Base-by-base conservation (phyloP, 2,113 vertebrate genomes). In the Lanius ludovicianus region DNA sequence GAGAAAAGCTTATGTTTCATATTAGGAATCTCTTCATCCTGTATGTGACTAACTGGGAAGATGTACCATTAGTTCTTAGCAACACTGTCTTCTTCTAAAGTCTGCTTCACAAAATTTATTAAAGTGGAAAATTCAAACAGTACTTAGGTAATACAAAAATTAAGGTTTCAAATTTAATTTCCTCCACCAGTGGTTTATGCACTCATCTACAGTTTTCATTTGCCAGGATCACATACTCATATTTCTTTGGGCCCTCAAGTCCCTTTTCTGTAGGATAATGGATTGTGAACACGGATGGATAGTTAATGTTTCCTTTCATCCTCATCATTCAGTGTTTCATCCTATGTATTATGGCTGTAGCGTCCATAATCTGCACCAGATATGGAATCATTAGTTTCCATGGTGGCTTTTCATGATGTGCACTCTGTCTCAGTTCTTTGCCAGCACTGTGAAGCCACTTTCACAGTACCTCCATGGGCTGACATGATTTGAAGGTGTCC, bases 301-400 rank as follows among this genome's bases (percentile, higher is more conserved):
- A 79, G 37, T 56, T 60, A 82, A 64, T 59, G 30, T 91, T 96
- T 78, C n/a, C 80, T 91, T 88, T 95, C 62, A 47, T 87, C 60
- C 62, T 63, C 39, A 57, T 76, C n/a, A 62, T 80, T 82, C 74
- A 53, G 17, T 44, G 41, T 84, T 89, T 94, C 52, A 75, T 81
- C 64, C 56, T 56, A 7, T 69, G 44, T 49, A 30, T 84, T 94
- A 57, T 55, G 65, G 62, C 62, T 84, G 20, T 15, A 76, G 15
- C 2, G 3, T 89, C 77, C 73, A 56, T 53, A 89, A 41, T 53
- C 62, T 87, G 80, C 62, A 75, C 33, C 52, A 86, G 50, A n/a
- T 55, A 81, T 2, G 2, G 47, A 70, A 59, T 67, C 65, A 42
- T 78, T 67, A 2, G 10, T 77, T 93, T 94, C 70, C 57, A 30